Conservation (phyloP, 2,797 vertebrate species). For the Pogoniulus pusillus region DNA sequence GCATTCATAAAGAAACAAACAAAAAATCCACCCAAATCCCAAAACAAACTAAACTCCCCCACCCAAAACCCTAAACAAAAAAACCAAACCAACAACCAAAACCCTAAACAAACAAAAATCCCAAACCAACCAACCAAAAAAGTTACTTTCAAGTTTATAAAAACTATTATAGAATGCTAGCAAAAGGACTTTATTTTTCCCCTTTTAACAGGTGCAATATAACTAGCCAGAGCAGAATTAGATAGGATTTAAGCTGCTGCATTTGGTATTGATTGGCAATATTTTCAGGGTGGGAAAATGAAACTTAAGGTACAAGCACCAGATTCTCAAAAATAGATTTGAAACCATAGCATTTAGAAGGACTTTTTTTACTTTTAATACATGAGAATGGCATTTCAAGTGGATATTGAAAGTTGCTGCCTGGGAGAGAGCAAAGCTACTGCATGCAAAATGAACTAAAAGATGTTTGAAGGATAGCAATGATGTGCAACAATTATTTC, state of each 20-base stretch:
- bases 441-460: neutral
- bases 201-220: neutral
- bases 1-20: neutral
- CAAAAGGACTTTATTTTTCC: neutral
- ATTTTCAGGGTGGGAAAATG: conserved; percentile 26
- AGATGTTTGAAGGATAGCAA: neutral
- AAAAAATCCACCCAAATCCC: no score
- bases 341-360: neutral
- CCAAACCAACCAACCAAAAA: no score
- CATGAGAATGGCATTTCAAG: neutral
- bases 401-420: neutral
- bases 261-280: neutral
- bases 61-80: no score
- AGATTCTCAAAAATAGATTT: neutral
- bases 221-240: neutral
- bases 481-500: neutral
- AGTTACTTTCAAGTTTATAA: neutral
- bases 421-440: neutral
- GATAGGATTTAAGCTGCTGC: neutral
- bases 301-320: neutral
- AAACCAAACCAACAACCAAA: no score
- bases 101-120: no score
- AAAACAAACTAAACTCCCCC: no score
- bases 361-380: neutral
- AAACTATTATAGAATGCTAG: neutral